Percentiles rank a stretch among this genome's conserved stretches.
These are phyloP conservation scores for Percopsis transmontana DNA, from an alignment of 2,113 vertebrate species.

Conservation along the genomic window DNA sequence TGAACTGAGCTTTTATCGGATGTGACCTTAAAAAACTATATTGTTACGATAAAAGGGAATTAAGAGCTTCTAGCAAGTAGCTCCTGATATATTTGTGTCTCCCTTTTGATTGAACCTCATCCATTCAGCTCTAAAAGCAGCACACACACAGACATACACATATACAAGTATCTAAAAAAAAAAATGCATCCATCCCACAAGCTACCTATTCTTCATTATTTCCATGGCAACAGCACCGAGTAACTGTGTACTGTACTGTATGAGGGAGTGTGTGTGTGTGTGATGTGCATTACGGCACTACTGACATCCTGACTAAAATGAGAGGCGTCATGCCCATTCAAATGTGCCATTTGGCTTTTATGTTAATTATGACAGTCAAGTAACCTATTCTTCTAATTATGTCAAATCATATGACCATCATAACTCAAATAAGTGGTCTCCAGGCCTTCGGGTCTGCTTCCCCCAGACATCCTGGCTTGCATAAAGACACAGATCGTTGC, in stretches of 20 bases:
- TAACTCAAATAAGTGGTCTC: too few relatives aligned
- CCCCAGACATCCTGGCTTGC: too few relatives aligned
- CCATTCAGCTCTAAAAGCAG: neutral
- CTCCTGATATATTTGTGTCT: neutral
- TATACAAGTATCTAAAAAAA: conserved; percentile 8
- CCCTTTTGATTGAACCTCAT: neutral
- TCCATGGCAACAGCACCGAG: conserved; percentile 60
- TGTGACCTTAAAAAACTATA: neutral
- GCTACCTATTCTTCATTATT: conserved; percentile 60
- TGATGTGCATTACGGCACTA: too few relatives aligned
- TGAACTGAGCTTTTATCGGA: neutral
- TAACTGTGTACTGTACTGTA: conserved; percentile 23
- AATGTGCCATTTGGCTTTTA: too few relatives aligned
- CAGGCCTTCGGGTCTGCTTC: too few relatives aligned
- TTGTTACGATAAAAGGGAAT: neutral
- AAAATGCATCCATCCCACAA: conserved; percentile 33
- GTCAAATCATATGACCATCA: too few relatives aligned
- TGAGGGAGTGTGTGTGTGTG: conserved; percentile 29
- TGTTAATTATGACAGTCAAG: too few relatives aligned
- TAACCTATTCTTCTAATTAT: too few relatives aligned
- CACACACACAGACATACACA: neutral
- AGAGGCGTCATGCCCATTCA: too few relatives aligned
- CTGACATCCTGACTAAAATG: too few relatives aligned
- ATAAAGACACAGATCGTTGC: neutral
- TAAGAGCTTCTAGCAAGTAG: neutral